Conservation (phyloP, 2,888 invertebrate species). For the Erebia palarica region DNA sequence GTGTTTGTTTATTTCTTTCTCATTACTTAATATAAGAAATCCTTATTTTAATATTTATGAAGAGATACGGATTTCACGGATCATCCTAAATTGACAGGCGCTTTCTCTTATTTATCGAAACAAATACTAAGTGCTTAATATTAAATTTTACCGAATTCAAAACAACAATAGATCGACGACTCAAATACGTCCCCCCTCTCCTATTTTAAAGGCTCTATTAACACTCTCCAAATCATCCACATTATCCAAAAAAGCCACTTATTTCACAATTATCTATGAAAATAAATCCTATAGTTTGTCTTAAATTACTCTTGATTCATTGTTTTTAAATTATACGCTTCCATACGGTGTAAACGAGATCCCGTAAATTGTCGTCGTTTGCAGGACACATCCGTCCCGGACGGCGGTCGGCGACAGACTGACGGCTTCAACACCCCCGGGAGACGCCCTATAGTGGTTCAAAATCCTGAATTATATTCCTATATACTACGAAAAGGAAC, state of each 20-base stretch:
- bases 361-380: conserved; percentile 21
- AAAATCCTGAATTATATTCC: conserved; percentile 38
- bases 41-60: neutral
- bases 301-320: neutral
- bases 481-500: conserved; percentile 23
- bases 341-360: conserved; percentile 27
- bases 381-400: conserved; percentile 43
- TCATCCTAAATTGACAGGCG: neutral
- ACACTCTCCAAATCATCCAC: neutral
- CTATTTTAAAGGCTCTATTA: conserved; percentile 18
- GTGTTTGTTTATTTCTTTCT: neutral
- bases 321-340: conserved; percentile 8
- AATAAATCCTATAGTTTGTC: neutral
- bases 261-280: neutral
- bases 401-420: conserved; percentile 55
- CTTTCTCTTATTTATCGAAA: neutral
- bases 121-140: conserved; percentile 1
- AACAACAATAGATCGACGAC: conserved; percentile 29
- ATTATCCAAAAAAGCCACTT: conserved; percentile 14
- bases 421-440: conserved; percentile 45
- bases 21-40: neutral
- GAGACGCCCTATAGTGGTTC: conserved; percentile 40
- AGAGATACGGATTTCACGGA: too few species aligned
- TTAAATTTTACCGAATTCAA: conserved; percentile 12
- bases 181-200: conserved; percentile 8